These are phyloP conservation scores for Epirrita christyi DNA, from an alignment of 2,888 invertebrate species.

Conservation along the genomic window DNA sequence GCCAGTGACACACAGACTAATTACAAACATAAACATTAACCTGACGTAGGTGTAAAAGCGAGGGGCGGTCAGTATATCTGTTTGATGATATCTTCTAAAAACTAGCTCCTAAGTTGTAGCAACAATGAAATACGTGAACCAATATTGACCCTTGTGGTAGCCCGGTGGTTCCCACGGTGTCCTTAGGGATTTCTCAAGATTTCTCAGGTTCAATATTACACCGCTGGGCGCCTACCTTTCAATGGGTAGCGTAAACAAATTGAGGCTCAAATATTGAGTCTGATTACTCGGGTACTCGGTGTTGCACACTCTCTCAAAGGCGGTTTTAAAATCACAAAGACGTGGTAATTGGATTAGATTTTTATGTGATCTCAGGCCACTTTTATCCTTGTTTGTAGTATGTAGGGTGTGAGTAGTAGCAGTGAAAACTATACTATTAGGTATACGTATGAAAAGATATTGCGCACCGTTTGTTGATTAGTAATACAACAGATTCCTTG, in stretches of 20 bases:
- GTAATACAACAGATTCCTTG: neutral
- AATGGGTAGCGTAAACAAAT: slow-evolving; percentile 72
- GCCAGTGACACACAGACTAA: slow-evolving; percentile 78
- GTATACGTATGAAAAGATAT: neutral
- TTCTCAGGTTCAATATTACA: slow-evolving; percentile 73
- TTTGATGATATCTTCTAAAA: slow-evolving; percentile 64
- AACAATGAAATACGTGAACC: slow-evolving; percentile 68
- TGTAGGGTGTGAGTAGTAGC: slow-evolving; percentile 46
- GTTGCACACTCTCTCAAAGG: slow-evolving; percentile 57
- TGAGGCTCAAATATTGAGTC: slow-evolving; percentile 74
- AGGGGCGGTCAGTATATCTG: slow-evolving; percentile 60
- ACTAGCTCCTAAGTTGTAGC: slow-evolving; percentile 62
- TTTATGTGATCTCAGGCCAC: slow-evolving; percentile 69
- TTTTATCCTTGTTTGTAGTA: slow-evolving; percentile 68
- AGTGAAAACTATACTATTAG: slow-evolving; percentile 1
- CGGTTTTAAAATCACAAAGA: slow-evolving; percentile 80
- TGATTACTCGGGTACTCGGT: slow-evolving; percentile 70
- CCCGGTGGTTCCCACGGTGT: slow-evolving; percentile 74
- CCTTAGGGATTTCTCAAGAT: slow-evolving; percentile 59
- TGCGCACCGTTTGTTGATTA: neutral
- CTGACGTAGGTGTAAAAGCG: slow-evolving; percentile 79
- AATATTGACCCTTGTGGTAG: slow-evolving; percentile 76
- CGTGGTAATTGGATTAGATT: slow-evolving; percentile 77
- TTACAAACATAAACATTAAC: slow-evolving; percentile 74
- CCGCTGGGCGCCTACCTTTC: slow-evolving; percentile 67